Evolutionary conservation across 2,797 vertebrate species (phyloP).

Genomic region (Limnodromus scolopaceus): DNA sequence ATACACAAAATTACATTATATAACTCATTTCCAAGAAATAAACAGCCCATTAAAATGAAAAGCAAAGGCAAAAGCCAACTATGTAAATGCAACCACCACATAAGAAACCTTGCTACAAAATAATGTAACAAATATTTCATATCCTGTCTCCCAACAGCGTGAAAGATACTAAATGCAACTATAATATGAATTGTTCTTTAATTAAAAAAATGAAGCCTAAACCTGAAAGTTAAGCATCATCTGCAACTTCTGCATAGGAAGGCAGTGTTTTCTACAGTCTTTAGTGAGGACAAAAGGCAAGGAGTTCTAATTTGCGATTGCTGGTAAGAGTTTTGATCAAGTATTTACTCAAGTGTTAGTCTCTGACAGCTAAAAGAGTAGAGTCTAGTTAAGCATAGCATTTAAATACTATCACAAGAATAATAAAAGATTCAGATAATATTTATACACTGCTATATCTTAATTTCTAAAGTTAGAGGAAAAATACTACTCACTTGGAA

Average conservation of each 20-base stretch:
- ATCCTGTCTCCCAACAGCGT: background rate
- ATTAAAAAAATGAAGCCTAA: background rate
- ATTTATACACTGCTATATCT: background rate
- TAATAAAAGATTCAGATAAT: background rate
- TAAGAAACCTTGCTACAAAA: background rate
- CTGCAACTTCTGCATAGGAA: background rate
- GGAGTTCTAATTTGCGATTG: background rate
- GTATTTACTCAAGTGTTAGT: background rate
- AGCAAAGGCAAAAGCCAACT: background rate
- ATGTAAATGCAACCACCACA: background rate
- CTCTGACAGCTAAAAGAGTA: background rate
- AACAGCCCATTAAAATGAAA: background rate
- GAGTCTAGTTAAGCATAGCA: background rate
- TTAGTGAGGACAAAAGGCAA: background rate
- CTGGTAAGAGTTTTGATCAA: background rate
- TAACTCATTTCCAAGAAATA: constrained; percentile 15
- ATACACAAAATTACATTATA: background rate
- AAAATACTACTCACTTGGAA: background rate
- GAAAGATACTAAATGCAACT: background rate
- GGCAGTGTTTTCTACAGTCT: background rate
- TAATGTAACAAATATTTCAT: background rate
- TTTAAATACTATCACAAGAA: background rate
- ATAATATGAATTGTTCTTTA: background rate
- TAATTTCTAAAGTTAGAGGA: background rate
- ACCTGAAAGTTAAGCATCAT: background rate